phyloP scores from a whole-genome alignment of 2,113 vertebrate species.

The Nesoenas mayeri region DNA sequence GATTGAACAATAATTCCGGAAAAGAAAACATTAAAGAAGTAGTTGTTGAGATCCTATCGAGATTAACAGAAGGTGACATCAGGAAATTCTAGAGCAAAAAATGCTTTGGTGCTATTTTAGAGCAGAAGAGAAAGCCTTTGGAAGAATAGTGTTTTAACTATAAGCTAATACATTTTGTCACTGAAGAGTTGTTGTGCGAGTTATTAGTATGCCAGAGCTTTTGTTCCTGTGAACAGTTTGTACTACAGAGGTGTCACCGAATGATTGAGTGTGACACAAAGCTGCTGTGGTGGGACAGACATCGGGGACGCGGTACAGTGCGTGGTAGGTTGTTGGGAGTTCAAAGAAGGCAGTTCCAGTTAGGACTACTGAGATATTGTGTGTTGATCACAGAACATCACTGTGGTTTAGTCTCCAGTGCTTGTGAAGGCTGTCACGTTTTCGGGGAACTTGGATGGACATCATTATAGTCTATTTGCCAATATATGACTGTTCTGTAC shows the following conservation, averaged over 20 bases:
- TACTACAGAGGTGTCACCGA: neutral
- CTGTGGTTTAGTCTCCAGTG: neutral
- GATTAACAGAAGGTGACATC: neutral
- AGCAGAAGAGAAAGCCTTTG: neutral
- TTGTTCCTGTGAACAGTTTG: constrained; percentile 23
- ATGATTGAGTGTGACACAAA: neutral
- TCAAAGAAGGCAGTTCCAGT: neutral
- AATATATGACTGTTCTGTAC: neutral
- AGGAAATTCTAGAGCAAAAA: neutral
- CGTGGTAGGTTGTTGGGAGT: neutral
- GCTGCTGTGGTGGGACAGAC: neutral
- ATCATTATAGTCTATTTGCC: neutral
- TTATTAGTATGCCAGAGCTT: constrained; percentile 10
- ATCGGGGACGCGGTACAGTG: neutral
- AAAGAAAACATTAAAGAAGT: neutral
- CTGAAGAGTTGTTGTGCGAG: neutral
- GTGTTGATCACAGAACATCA: too few relatives aligned
- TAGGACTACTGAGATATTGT: neutral
- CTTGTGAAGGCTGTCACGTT: neutral
- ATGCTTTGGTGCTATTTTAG: neutral
- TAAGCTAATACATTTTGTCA: neutral
- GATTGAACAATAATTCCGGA: neutral
- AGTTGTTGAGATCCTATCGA: neutral
- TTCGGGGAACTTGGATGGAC: neutral
- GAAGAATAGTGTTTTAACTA: neutral